These are phyloP conservation scores for Tetheella fluctuosa DNA, from an alignment of 2,888 invertebrate genomes.

Conservation along the genomic window DNA sequence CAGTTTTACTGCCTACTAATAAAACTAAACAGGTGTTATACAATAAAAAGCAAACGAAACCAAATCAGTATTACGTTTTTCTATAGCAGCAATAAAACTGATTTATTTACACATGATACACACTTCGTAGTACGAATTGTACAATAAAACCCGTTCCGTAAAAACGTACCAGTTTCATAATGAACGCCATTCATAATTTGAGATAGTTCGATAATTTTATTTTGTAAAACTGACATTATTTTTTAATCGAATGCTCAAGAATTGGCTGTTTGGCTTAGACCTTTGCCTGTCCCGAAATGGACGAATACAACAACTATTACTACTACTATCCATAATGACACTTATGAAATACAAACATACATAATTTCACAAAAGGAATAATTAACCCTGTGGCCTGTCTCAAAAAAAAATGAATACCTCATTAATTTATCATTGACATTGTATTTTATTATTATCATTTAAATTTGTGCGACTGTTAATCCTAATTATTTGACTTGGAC, in stretches of 20 bases:
- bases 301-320: too few relatives aligned
- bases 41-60: constrained; percentile 25
- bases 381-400: too few relatives aligned
- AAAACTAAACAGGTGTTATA: constrained; percentile 32
- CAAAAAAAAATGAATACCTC: too few relatives aligned
- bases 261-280: too few relatives aligned
- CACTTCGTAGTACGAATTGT: background rate
- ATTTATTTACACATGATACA: constrained; percentile 35
- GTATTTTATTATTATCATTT: too few relatives aligned
- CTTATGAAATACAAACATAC: too few relatives aligned
- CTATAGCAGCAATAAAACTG: constrained; percentile 29
- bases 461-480: too few relatives aligned
- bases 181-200: background rate
- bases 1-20: constrained; percentile 22
- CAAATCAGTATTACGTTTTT: constrained; percentile 30
- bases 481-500: too few relatives aligned
- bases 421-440: too few relatives aligned
- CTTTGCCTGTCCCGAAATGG: too few relatives aligned
- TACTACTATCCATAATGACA: too few relatives aligned
- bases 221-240: background rate
- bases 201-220: background rate
- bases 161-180: background rate
- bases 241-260: background rate
- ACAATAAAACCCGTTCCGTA: background rate
- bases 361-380: too few relatives aligned